These are phyloP conservation scores for Saguinus imperator DNA, from an alignment of 2,113 vertebrate genomes.

Conservation along the genomic window DNA sequence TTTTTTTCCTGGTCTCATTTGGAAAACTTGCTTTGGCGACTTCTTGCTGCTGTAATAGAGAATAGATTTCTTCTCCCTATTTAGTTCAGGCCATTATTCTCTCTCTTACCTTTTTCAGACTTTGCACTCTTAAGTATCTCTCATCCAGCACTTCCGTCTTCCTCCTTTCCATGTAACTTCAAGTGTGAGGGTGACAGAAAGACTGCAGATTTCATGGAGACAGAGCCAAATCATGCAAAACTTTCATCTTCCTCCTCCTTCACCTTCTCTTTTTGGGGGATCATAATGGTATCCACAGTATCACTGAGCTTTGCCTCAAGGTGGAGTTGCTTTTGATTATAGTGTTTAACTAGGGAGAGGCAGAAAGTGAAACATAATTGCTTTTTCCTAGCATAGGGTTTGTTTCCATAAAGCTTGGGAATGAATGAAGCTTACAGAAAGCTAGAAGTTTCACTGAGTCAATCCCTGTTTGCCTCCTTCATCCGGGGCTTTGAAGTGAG, in stretches of 20 bases:
- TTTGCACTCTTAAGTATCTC: not conserved
- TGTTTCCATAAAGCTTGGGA: not conserved
- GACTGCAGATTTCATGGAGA: not conserved
- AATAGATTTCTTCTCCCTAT: constrained; percentile 7
- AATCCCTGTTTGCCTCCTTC: not conserved
- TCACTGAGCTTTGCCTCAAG: not conserved
- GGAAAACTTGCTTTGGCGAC: not conserved
- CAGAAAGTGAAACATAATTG: not conserved
- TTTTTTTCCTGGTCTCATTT: not conserved
- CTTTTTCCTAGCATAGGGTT: not conserved
- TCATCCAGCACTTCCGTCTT: not conserved
- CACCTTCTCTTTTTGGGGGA: not conserved
- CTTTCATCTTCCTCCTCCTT: not conserved
- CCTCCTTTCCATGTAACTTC: not conserved
- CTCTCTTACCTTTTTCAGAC: not conserved
- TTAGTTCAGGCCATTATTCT: not conserved
- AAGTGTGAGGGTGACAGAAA: not conserved
- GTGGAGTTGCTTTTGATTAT: not conserved
- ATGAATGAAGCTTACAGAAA: not conserved
- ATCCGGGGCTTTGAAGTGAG: constrained; percentile 14
- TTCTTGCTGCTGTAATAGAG: not conserved
- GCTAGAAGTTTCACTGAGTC: not conserved
- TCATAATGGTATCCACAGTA: not conserved
- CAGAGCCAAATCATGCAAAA: not conserved
- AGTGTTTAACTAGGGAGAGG: not conserved